These are phyloP conservation scores for Sternarchorhynchus goeldii DNA, from an alignment of 2,797 vertebrate genomes.

Conservation along the genomic window DNA sequence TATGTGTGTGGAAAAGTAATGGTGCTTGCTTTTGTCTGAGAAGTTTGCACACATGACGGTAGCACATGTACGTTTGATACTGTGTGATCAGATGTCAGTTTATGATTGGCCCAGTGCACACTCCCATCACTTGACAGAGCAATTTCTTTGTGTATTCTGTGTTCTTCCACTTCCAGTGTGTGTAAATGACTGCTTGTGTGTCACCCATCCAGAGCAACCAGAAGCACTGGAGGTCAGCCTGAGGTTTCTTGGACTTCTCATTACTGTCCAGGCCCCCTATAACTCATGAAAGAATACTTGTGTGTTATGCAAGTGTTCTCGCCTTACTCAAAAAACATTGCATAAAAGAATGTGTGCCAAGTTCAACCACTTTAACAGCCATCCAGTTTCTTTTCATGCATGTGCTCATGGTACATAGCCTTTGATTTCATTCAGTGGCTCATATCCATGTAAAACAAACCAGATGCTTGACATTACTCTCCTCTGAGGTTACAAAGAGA, in stretches of 20 bases:
- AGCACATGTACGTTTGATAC: not conserved
- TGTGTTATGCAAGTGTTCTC: constrained; percentile 63
- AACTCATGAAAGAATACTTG: constrained; percentile 59
- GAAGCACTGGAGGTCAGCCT: constrained; percentile 66
- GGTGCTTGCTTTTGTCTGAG: not conserved
- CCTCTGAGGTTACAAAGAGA: constrained; percentile 44
- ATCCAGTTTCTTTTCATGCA: constrained; percentile 59
- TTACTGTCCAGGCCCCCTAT: constrained; percentile 55
- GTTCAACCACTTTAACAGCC: constrained; percentile 57
- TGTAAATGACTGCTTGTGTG: constrained; percentile 27
- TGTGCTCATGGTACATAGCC: constrained; percentile 61
- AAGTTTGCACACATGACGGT: not conserved
- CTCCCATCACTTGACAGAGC: no score
- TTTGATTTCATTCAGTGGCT: constrained; percentile 53
- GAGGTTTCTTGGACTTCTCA: constrained; percentile 56
- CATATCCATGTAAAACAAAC: constrained; percentile 58
- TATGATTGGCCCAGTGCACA: no score
- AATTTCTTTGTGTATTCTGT: not conserved
- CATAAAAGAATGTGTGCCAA: constrained; percentile 61
- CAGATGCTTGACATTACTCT: constrained; percentile 61
- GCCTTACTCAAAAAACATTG: constrained; percentile 51
- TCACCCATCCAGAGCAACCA: constrained; percentile 59
- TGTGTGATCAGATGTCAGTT: no score
- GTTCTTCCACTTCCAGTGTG: not conserved
- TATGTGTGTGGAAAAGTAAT: no score